phyloP scores from a whole-genome alignment of 2,797 vertebrate species.

The Otolemur crassicaudatus region DNA sequence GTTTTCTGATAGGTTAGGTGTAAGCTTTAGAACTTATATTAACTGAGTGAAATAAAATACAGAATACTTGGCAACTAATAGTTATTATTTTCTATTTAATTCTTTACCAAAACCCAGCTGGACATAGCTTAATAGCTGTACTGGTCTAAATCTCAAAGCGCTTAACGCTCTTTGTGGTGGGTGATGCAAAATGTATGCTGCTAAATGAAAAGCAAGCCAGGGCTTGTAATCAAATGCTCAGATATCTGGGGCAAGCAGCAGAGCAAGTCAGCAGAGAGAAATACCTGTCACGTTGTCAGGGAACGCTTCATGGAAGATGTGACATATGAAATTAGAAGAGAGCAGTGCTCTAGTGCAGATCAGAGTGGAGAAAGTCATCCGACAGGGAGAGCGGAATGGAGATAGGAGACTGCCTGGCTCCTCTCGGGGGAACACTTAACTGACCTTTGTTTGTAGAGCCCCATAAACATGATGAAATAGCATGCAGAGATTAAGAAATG shows the following conservation, averaged over 20 bases:
- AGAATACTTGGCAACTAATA: not conserved
- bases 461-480: not conserved
- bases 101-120: not conserved
- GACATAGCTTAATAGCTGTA: not conserved
- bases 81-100: conserved; percentile 23
- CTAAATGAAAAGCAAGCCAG: not conserved
- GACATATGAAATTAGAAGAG: not conserved
- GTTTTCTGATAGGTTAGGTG: not conserved
- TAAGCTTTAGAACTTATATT: not conserved
- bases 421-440: not conserved
- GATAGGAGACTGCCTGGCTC: not conserved
- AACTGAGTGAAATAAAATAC: not conserved
- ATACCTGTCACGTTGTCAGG: not conserved
- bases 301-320: not conserved
- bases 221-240: not conserved
- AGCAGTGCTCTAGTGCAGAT: not conserved
- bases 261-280: not conserved
- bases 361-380: not conserved
- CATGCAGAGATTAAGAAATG: not conserved
- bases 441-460: not conserved
- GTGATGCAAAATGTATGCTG: not conserved
- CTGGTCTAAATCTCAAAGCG: not conserved
- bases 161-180: conserved; percentile 2
- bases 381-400: not conserved
- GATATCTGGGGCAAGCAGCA: not conserved